Percentiles rank a stretch among this genome's conserved stretches.
Evolutionary conservation across 2,797 vertebrate species (phyloP).

Genomic region (Nannoperca australis): DNA sequence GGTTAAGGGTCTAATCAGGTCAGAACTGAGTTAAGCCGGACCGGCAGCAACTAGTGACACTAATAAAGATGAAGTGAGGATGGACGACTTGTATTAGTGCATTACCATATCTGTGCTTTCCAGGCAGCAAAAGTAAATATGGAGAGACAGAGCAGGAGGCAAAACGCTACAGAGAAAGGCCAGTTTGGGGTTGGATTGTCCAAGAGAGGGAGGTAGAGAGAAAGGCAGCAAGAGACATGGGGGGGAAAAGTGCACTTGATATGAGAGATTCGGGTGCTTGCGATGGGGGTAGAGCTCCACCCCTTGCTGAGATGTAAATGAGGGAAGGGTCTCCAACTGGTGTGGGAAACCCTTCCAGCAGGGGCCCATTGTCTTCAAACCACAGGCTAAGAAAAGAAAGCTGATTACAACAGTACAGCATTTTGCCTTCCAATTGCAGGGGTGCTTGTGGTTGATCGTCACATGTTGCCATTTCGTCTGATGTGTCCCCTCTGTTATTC

Average conservation of each 20-base stretch:
- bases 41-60: constrained; percentile 52
- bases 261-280: constrained; percentile 45
- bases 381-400: constrained; percentile 55
- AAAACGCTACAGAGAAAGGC: constrained; percentile 10
- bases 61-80: constrained; percentile 60
- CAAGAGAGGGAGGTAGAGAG: constrained; percentile 1
- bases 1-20: constrained; percentile 64
- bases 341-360: constrained; percentile 55
- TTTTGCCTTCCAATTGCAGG: constrained; percentile 11
- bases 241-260: constrained; percentile 27
- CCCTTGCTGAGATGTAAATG: constrained; percentile 34
- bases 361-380: constrained; percentile 62
- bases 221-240: constrained; percentile 18
- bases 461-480: constrained; percentile 48
- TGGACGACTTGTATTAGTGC: constrained; percentile 1
- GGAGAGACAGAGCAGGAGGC: constrained; percentile 7
- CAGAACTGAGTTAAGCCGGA: constrained; percentile 58
- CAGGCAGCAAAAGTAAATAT: constrained; percentile 5
- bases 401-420: constrained; percentile 61
- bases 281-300: constrained; percentile 31
- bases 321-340: constrained; percentile 57
- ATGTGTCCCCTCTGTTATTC: constrained; percentile 16
- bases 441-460: constrained; percentile 16
- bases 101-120: constrained; percentile 5
- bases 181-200: constrained; percentile 1